These are phyloP conservation scores for Harpegnathos saltator DNA, from an alignment of 1,140 invertebrate species.

Conservation along the genomic window DNA sequence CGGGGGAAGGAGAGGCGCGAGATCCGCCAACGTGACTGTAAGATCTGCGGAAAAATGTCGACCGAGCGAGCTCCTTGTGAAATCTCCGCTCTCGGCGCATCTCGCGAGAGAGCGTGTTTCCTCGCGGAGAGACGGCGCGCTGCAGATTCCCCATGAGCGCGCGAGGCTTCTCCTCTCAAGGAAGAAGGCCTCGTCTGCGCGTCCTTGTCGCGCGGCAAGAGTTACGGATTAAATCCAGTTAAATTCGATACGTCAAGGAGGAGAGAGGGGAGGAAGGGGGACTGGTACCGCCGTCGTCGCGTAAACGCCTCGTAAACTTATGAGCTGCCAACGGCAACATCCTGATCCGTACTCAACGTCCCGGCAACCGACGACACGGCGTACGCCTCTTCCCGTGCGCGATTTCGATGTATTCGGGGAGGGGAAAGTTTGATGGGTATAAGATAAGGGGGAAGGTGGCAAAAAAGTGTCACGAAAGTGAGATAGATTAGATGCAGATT, in stretches of 20 bases:
- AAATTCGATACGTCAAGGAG: not conserved
- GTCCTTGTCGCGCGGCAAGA: too few relatives aligned
- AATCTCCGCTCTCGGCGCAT: constrained; percentile 27
- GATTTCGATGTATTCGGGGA: not conserved
- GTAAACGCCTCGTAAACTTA: not conserved
- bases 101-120: constrained; percentile 46
- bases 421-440: not conserved
- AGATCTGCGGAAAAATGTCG: constrained; percentile 49
- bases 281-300: not conserved
- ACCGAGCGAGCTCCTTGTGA: constrained; percentile 32
- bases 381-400: not conserved
- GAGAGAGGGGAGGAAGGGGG: not conserved
- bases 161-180: too few relatives aligned
- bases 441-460: too few relatives aligned
- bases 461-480: constrained; percentile 15
- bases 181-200: too few relatives aligned
- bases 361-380: not conserved
- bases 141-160: constrained; percentile 48
- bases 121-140: constrained; percentile 27
- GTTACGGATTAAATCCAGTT: constrained; percentile 3
- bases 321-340: not conserved
- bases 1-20: not conserved
- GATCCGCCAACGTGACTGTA: constrained; percentile 42
- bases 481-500: constrained; percentile 34
- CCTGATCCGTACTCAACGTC: not conserved